Evolutionary conservation across 2,113 vertebrate genomes (phyloP), one percentile per base, ranked within the genome.

Genomic region (Laterallus jamaicensis): DNA sequence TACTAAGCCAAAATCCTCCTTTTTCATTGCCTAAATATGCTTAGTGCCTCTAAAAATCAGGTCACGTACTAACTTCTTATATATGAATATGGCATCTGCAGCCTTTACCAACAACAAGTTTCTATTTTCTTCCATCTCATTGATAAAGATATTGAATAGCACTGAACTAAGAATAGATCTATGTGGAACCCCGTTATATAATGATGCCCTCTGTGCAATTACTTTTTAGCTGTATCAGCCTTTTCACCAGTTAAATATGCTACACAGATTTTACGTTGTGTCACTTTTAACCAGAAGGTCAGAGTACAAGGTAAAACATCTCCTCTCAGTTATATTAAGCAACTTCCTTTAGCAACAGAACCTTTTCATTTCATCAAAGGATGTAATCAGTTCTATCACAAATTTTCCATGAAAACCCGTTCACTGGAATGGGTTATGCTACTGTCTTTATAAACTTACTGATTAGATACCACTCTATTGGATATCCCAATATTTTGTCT

Each of bases 61-160:
- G 89, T 97, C 96, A 97, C 95, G 95, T 97, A 96, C 93, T 82
- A 93, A 93, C 93, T 97, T 96, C 95, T 96, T 93, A n/a, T 95
- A 84, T 64, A 95, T 96, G 96, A 97, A 97, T 97, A 96, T 97
- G 92, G 93, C 96, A 96, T 96, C 96, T 96, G 95, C 95, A 97
- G 96, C 91, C 96, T 96, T 96, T 92, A 96, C 93, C 82, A 95
- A 96, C 95, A 96, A 93, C 94, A 94, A 96, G 96, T 94, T 97
- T 97, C 95, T 97, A 96, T 97, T 96, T 97, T 96, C 95, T 96
- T 97, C 93, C 95, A 79, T 92, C 94, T 96, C 96, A 96, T 93
- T 97, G 95, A 96, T 96, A 96, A 97, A 96, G 95, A 94, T 97
- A 96, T 94, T 96, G 95, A 96, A 96, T 96, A 96, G 95, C 73